Percentiles rank a stretch among this genome's conserved stretches.
Conservation (phyloP, 2,888 invertebrate species). For the Endotricha flammealis region DNA sequence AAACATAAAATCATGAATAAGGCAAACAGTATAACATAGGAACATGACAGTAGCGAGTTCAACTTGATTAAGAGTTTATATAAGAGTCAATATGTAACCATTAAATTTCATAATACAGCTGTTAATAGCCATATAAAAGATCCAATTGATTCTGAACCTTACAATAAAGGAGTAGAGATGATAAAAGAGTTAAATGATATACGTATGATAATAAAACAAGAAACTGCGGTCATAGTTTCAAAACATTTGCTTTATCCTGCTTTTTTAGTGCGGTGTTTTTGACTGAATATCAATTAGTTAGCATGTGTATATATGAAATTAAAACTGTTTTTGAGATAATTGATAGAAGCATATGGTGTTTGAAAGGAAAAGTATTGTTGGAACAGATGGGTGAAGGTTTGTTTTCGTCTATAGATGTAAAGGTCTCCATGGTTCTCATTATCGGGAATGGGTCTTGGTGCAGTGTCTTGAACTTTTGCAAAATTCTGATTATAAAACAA, state of each 20-base stretch:
- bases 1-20: slow-evolving; percentile 40
- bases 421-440: no score
- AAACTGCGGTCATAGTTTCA: slow-evolving; percentile 31
- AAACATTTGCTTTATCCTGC: slow-evolving; percentile 24
- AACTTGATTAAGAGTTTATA: slow-evolving; percentile 56
- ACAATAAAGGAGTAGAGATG: slow-evolving; percentile 1
- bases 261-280: not conserved
- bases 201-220: slow-evolving; percentile 18
- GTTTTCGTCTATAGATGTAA: no score
- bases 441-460: no score
- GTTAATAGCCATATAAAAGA: slow-evolving; percentile 10
- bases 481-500: no score
- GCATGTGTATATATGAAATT: slow-evolving; percentile 1
- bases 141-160: slow-evolving; percentile 16
- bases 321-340: not conserved
- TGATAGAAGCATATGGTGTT: not conserved
- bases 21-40: slow-evolving; percentile 37
- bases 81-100: slow-evolving; percentile 37
- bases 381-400: not conserved
- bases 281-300: slow-evolving; percentile 11
- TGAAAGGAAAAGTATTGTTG: slow-evolving; percentile 1
- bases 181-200: not conserved
- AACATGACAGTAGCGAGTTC: slow-evolving; percentile 53
- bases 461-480: no score
- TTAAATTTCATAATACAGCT: slow-evolving; percentile 34